Percentiles rank a stretch among this genome's conserved stretches.
phyloP scores from a whole-genome alignment of 1,140 invertebrate genomes.

The Tetramorium simillimum region DNA sequence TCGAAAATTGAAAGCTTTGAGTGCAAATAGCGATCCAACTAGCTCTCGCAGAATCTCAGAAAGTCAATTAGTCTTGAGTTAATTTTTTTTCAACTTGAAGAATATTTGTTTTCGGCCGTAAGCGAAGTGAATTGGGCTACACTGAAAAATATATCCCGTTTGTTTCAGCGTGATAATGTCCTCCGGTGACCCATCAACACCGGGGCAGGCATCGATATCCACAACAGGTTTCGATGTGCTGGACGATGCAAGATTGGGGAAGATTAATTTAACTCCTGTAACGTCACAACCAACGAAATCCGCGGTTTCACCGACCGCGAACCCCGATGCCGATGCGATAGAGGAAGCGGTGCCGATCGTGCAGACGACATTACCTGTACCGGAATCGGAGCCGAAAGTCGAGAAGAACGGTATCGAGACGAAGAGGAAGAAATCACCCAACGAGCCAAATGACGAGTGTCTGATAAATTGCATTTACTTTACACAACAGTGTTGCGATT shows the following conservation, averaged over 20 bases:
- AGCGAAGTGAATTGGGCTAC: neutral
- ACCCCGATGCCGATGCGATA: conserved; percentile 71
- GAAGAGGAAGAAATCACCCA: conserved; percentile 64
- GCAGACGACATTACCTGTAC: conserved; percentile 71
- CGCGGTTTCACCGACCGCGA: conserved; percentile 3
- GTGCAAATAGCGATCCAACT: conserved; percentile 2
- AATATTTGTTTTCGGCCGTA: neutral
- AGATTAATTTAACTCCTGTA: conserved; percentile 56
- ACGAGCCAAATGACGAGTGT: conserved; percentile 79
- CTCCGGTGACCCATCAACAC: conserved; percentile 76
- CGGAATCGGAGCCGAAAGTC: conserved; percentile 77
- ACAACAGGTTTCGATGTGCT: conserved; percentile 76
- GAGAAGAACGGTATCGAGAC: conserved; percentile 78
- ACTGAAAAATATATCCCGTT: conserved; percentile 33
- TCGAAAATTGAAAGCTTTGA: neutral
- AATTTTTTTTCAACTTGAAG: neutral
- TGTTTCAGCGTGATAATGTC: conserved; percentile 82
- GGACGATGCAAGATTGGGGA: conserved; percentile 76
- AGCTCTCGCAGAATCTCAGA: no score
- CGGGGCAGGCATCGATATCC: conserved; percentile 74
- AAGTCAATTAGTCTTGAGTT: neutral
- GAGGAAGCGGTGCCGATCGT: conserved; percentile 77
- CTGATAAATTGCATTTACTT: conserved; percentile 82
- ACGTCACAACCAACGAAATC: conserved; percentile 18
- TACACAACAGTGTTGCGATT: conserved; percentile 83